Base-by-base conservation (phyloP, 2,888 invertebrate genomes). In the Dolichomitus sp. region DNA sequence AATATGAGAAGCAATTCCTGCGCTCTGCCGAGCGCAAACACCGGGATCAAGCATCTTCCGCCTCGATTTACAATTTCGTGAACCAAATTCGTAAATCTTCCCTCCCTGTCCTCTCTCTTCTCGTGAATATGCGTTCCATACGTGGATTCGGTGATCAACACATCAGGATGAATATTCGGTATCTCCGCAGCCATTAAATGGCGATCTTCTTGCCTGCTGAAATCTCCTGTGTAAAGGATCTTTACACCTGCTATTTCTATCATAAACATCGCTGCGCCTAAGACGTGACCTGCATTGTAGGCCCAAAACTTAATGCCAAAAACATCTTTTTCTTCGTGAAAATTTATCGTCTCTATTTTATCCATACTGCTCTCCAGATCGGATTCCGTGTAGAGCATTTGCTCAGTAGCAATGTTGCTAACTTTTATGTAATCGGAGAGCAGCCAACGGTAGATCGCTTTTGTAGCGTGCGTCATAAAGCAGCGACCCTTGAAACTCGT, bases 231-330 rank as follows among this genome's bases (percentile, higher is more conserved):
- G 92, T 99, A 99, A 14, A 99, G 94, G 83, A 98, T 95, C 95
- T 96, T 91, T 1, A 99, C 99, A 14, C 99, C 99, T 40, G 99
- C 99, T 68, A 99, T 99, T 95, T 99, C 99, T 80, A 99, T 98
- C 99, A 99, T 99, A 93, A 99, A 99, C 99, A 99, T 99, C 74
- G 99, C 99, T 0, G 99, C 99, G 0, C 99, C 99, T 0, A 99
- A 95, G 3, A 99, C 99, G 94, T 99, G 99, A 0, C 99, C 99
- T 0, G 99, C 99, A 93, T 99, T 98, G 94, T 99, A 99, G 0
- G 99, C 99, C 98, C 99, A 99, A 94, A 99, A 99, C 90, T 98
- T 96, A 0, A 99, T 97, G 0, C 99, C 99, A 90, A 98, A 97
- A 0, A 99, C 98, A 90, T 99, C 99, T 89, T 98, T 98, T 93